Percentiles rank a stretch among this genome's conserved stretches.
Evolutionary conservation across 2,888 invertebrate species (phyloP).

Genomic region (Rhyacophila evoluta): DNA sequence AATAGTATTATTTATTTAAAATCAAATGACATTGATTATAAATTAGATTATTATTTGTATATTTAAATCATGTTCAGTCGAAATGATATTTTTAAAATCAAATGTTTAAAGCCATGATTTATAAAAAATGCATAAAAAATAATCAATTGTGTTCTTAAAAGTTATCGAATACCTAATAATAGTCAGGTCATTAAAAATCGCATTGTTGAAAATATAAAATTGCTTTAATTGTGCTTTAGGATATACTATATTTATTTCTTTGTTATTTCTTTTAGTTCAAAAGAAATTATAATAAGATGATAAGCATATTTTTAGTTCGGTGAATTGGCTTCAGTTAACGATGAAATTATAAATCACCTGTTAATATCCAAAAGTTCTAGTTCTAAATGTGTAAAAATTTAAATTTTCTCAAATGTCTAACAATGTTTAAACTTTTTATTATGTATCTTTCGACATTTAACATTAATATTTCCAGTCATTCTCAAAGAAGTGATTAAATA

Average conservation of each 20-base stretch:
- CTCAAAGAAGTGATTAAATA: neutral
- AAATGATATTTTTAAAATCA: too few species aligned
- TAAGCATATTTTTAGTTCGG: neutral
- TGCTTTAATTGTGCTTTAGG: neutral
- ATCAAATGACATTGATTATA: too few species aligned
- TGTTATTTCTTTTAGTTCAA: neutral
- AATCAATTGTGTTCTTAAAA: too few species aligned
- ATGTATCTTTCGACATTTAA: too few species aligned
- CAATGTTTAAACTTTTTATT: neutral
- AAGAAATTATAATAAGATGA: neutral
- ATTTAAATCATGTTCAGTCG: too few species aligned
- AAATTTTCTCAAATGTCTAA: neutral
- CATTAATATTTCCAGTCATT: neutral
- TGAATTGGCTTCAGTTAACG: neutral
- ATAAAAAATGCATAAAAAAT: too few species aligned
- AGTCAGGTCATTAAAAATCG: too few species aligned
- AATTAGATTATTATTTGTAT: too few species aligned
- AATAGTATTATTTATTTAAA: too few species aligned
- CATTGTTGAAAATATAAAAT: too few species aligned
- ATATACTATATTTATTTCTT: conserved; percentile 1
- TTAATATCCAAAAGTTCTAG: neutral
- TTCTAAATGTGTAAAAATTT: neutral
- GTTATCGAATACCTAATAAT: too few species aligned
- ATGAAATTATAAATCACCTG: neutral
- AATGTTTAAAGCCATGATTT: too few species aligned